These are phyloP conservation scores for Synanthedon myopaeformis DNA, from an alignment of 2,888 invertebrate genomes.

Conservation along the genomic window DNA sequence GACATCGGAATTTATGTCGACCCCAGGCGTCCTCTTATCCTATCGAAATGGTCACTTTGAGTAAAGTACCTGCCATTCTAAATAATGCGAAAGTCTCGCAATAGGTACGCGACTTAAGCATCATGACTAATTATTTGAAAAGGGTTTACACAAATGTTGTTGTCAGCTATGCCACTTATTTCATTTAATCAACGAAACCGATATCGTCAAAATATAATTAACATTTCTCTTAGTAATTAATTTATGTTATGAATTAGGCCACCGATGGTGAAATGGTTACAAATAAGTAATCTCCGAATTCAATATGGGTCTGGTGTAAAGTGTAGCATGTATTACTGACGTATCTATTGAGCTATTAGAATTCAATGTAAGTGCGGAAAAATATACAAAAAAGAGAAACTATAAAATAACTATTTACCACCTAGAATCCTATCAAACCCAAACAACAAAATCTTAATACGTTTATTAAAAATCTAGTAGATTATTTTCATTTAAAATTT, in stretches of 20 bases:
- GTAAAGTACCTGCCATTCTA: constrained; percentile 48
- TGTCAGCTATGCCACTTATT: neutral
- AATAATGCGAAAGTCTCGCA: constrained; percentile 25
- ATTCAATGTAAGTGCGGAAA: no score
- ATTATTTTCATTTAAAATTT: no score
- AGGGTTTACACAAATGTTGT: neutral
- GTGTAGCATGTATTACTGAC: no score
- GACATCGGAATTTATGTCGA: constrained; percentile 56
- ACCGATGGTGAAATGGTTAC: no score
- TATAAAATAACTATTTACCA: no score
- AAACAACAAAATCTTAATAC: no score
- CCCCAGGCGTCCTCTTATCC: constrained; percentile 40
- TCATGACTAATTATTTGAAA: constrained; percentile 14
- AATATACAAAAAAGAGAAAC: no score
- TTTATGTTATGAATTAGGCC: neutral
- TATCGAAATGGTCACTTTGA: constrained; percentile 45
- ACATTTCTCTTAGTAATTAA: neutral
- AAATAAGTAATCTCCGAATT: no score
- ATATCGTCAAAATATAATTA: neutral
- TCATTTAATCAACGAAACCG: neutral
- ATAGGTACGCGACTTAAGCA: constrained; percentile 11
- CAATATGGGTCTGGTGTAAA: no score
- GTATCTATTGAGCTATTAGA: no score
- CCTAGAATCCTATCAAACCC: no score
- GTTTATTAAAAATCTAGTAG: no score